Conservation (phyloP, 2,797 vertebrate species). For the Cottoperca gobio region DNA sequence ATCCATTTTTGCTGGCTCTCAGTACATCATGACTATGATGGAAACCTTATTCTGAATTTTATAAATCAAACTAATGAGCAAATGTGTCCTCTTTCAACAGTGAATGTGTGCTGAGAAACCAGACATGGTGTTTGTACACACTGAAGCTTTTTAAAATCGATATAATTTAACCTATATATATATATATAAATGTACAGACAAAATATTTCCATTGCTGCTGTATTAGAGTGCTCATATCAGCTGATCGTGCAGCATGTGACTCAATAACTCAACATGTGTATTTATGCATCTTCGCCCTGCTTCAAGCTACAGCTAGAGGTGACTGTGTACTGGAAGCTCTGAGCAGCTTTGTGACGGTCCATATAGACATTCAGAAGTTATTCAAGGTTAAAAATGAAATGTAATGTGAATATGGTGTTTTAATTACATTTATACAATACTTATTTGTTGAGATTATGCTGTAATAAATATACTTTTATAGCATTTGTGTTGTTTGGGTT, state of each 20-base stretch:
- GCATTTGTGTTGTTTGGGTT: constrained; percentile 49
- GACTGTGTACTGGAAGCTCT: constrained; percentile 3
- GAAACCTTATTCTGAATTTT: not conserved
- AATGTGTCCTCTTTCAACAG: not conserved
- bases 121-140: not conserved
- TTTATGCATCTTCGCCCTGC: not conserved
- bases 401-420: constrained; percentile 61
- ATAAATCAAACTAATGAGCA: not conserved
- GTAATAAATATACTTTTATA: constrained; percentile 85
- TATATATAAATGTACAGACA: not conserved
- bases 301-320: constrained; percentile 13
- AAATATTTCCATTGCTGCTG: not conserved
- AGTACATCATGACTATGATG: not conserved
- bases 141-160: constrained; percentile 9
- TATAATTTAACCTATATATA: not conserved
- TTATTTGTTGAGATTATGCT: constrained; percentile 59
- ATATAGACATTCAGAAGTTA: not conserved
- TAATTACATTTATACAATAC: constrained; percentile 70
- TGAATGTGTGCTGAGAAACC: not conserved
- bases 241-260: constrained; percentile 15
- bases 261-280: constrained; percentile 20
- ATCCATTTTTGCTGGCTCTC: not conserved
- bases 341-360: constrained; percentile 17
- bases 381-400: constrained; percentile 32
- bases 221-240: constrained; percentile 1